Conservation (phyloP, 1,140 invertebrate genomes). For the Atopsyche davidsoni region DNA sequence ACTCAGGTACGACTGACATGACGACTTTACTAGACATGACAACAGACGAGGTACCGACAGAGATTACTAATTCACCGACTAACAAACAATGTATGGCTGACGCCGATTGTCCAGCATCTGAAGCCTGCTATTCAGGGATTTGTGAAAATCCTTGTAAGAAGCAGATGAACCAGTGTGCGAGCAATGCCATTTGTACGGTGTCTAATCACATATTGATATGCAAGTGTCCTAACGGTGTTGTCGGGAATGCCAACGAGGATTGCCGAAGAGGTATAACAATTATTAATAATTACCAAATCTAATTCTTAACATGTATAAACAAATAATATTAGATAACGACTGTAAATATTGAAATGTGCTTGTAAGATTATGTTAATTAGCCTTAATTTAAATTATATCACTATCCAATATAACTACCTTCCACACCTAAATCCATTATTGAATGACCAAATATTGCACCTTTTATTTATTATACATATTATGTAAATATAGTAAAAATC, state of each 20-base stretch:
- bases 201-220: constrained; percentile 66
- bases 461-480: constrained; percentile 3
- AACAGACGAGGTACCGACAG: constrained; percentile 33
- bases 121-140: constrained; percentile 60
- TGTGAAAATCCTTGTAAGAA: constrained; percentile 67
- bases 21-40: neutral
- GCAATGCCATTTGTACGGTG: constrained; percentile 61
- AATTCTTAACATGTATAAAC: constrained; percentile 25
- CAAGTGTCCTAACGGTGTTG: constrained; percentile 52
- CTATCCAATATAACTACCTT: neutral
- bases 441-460: constrained; percentile 43
- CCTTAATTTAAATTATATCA: neutral
- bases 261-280: constrained; percentile 47
- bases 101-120: constrained; percentile 59
- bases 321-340: no score
- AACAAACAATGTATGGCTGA: constrained; percentile 53
- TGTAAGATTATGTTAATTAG: constrained; percentile 9
- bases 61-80: constrained; percentile 37
- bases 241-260: constrained; percentile 34
- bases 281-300: constrained; percentile 27
- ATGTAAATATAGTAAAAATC: constrained; percentile 8
- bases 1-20: constrained; percentile 4
- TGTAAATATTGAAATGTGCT: constrained; percentile 27
- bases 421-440: constrained; percentile 25
- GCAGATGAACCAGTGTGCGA: constrained; percentile 56